Conservation (phyloP, 2,888 invertebrate genomes). For the Furcula furcula region DNA sequence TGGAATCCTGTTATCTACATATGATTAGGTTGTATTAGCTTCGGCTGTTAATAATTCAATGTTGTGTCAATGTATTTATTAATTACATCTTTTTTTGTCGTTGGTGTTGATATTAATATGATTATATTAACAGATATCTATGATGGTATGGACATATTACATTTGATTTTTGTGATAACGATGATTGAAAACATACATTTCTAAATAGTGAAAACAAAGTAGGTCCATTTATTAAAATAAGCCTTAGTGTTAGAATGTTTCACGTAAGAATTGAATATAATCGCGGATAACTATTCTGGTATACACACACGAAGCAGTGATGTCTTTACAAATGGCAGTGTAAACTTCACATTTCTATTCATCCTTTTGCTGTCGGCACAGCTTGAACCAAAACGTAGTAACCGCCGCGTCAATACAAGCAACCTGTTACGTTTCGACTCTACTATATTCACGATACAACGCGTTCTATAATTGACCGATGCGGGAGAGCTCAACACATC, state of each 20-base stretch:
- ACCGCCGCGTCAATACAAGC: slow-evolving; percentile 36
- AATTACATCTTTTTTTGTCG: slow-evolving; percentile 15
- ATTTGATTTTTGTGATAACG: too few relatives aligned
- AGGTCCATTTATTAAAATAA: too few relatives aligned
- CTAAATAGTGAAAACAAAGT: too few relatives aligned
- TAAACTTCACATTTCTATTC: slow-evolving; percentile 41
- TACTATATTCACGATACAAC: slow-evolving; percentile 61
- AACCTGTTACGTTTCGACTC: slow-evolving; percentile 55
- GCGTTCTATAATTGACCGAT: slow-evolving; percentile 80
- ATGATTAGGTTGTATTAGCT: slow-evolving; percentile 46
- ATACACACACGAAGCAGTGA: slow-evolving; percentile 20
- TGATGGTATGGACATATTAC: too few relatives aligned
- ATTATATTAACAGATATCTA: too few relatives aligned
- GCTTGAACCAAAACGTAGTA: slow-evolving; percentile 45
- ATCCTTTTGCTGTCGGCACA: slow-evolving; percentile 15
- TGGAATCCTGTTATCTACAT: slow-evolving; percentile 45
- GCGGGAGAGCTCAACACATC: slow-evolving; percentile 81
- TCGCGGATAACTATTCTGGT: slow-evolving; percentile 24
- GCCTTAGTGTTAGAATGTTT: too few relatives aligned
- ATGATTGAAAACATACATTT: too few relatives aligned
- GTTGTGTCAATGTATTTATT: slow-evolving; percentile 34
- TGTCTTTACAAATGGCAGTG: slow-evolving; percentile 57
- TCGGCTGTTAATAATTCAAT: slow-evolving; percentile 44
- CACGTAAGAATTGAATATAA: too few relatives aligned
- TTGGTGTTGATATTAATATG: too few relatives aligned